Evolutionary conservation across 2,113 vertebrate species (phyloP).

Genomic region (Podarcis cretensis): DNA sequence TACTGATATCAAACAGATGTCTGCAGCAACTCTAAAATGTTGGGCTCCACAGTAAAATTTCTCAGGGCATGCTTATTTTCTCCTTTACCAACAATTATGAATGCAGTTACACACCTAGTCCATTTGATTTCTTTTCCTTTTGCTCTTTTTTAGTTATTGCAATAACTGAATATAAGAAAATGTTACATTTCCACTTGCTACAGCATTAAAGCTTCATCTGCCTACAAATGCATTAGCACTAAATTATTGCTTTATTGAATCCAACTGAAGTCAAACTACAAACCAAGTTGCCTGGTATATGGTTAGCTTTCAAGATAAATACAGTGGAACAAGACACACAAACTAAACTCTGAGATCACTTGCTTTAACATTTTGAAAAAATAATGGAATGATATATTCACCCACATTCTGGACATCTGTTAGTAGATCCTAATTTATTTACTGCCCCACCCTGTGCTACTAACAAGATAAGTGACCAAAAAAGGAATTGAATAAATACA

Average conservation of each 20-base stretch:
- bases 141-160: constrained; percentile 43
- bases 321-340: neutral
- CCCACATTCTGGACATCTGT: neutral
- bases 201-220: constrained; percentile 25
- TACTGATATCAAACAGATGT: neutral
- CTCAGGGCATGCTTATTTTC: constrained; percentile 42
- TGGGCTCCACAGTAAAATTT: neutral
- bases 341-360: neutral
- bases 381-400: neutral
- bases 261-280: constrained; percentile 8
- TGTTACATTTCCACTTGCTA: constrained; percentile 33
- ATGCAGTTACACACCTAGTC: constrained; percentile 58
- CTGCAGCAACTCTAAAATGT: neutral
- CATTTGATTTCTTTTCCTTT: constrained; percentile 59
- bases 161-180: constrained; percentile 59
- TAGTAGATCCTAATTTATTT: too few species aligned
- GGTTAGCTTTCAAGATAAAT: neutral
- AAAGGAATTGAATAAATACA: neutral
- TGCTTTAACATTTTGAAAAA: neutral
- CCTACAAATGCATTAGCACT: constrained; percentile 41
- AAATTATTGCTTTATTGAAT: constrained; percentile 13
- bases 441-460: too few species aligned
- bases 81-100: constrained; percentile 60
- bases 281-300: constrained; percentile 8
- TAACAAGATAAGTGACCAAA: neutral